Conservation (phyloP, 30 jellyfish, hydroid and myxozoan genomes). For the Aurelia coerulea region DNA sequence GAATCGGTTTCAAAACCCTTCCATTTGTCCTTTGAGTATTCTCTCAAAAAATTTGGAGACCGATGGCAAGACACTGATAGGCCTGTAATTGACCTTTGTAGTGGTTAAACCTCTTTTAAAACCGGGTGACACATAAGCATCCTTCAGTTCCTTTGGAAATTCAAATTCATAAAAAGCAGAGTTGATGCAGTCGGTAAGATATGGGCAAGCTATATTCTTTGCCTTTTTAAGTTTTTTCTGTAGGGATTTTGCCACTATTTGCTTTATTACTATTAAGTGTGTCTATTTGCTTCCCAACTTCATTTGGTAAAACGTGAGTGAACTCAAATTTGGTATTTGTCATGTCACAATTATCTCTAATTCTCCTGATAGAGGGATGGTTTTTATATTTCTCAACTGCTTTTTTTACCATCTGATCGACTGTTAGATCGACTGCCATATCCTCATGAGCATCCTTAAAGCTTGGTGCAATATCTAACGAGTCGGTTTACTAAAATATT, state of each 20-base stretch:
- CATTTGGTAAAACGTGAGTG: background rate
- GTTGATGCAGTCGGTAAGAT: background rate
- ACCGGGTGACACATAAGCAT: background rate
- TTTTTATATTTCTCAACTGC: background rate
- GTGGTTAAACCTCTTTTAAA: background rate
- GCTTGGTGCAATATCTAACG: conserved; percentile 11
- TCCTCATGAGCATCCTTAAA: background rate
- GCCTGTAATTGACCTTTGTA: too few relatives aligned
- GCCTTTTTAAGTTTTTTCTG: background rate
- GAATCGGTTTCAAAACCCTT: too few relatives aligned
- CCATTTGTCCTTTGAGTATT: too few relatives aligned
- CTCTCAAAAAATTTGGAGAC: too few relatives aligned
- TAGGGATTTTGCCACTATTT: background rate
- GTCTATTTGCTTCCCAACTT: background rate
- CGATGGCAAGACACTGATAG: too few relatives aligned
- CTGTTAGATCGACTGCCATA: background rate
- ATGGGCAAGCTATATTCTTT: background rate
- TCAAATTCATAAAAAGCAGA: background rate
- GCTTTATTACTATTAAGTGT: background rate
- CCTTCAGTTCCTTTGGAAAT: background rate
- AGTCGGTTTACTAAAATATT: conserved; percentile 2
- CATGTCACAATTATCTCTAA: background rate
- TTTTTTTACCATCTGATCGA: background rate
- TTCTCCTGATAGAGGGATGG: conserved; percentile 14
- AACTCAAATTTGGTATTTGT: background rate